Evolutionary conservation across 2,888 invertebrate genomes (phyloP).

Genomic region (Drosophila koepferae): DNA sequence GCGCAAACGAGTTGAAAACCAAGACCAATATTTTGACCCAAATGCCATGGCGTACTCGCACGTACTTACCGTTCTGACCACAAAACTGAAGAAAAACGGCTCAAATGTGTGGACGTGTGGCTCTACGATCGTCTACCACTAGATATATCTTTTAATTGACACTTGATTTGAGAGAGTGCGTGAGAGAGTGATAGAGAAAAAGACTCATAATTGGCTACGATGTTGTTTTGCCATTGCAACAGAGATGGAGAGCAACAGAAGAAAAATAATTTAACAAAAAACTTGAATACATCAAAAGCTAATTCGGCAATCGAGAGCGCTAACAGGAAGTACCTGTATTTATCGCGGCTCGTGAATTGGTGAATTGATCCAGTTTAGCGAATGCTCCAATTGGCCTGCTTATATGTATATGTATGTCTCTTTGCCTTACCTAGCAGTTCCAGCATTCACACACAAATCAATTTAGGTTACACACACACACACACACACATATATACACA

Average conservation of each 20-base stretch:
- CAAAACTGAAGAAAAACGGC: constrained; percentile 28
- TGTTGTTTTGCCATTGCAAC: constrained; percentile 30
- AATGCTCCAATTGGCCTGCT: constrained; percentile 52
- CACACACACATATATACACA: too few relatives aligned
- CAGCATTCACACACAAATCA: constrained; percentile 41
- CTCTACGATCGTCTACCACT: constrained; percentile 12
- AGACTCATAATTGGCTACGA: constrained; percentile 15
- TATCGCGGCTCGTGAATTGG: constrained; percentile 17
- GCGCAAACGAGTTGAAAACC: constrained; percentile 57
- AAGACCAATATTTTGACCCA: constrained; percentile 61
- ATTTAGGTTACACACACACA: constrained; percentile 40
- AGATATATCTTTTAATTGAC: constrained; percentile 70
- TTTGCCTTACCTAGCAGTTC: constrained; percentile 12
- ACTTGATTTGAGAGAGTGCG: constrained; percentile 35
- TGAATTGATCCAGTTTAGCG: constrained; percentile 28
- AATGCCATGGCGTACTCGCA: constrained; percentile 48
- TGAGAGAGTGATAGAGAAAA: too few relatives aligned
- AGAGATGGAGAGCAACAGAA: not conserved
- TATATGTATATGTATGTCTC: constrained; percentile 18
- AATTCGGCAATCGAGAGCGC: constrained; percentile 30
- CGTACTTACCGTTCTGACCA: constrained; percentile 64
- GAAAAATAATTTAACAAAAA: not conserved
- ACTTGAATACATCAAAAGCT: constrained; percentile 47
- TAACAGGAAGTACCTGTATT: constrained; percentile 55
- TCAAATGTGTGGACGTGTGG: constrained; percentile 54